Base-by-base conservation (phyloP, 2,113 vertebrate genomes). In the Oceanodroma tethys region DNA sequence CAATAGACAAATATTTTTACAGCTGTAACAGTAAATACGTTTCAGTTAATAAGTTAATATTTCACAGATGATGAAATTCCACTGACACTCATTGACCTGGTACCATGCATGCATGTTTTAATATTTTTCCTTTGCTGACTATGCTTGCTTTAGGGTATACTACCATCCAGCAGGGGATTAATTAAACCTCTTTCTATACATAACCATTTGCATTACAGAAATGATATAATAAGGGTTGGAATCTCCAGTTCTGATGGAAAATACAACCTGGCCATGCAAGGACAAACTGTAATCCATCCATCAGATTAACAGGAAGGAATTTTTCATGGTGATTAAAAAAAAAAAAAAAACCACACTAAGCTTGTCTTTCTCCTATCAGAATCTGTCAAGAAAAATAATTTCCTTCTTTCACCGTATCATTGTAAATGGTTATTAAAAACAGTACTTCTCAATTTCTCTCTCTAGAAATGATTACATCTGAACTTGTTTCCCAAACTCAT, bases 141-240 rank as follows among this genome's bases (percentile, higher is more conserved):
- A 16, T 65, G 38, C 96, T 97, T 97, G 94, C 94, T 96, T 96
- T 93, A 96, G 96, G 96, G 95, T 93, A 93, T 80, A 85, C 87
- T 73, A 94, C 74, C 84, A 95, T 90, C 78, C 97, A 97, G 97
- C 96, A 95, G 95, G 97, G 91, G 97, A 97, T 97, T 97, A 97
- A 97, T 97, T 97, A 97, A 90, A 96, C 95, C 87, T 96, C 84
- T 78, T 72, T 83, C 93, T 85, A 95, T 88, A 96, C 68, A 86
- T 94, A 97, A 93, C 71, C 93, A 97, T 94, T 97, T 97, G 96
- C 94, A 96, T 96, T 96, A 92, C 79, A 93, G 90, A 96, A 93
- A 96, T 94, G 66, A 82, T 97, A 94, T 96, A 94, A 97, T 86
- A 88, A 95, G 88, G 60, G 72, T 42, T 93, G 91, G 93, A 96